Percentiles rank a stretch among this genome's conserved stretches.
phyloP scores from a whole-genome alignment of 2,888 invertebrate genomes.

The Melanophora roralis region DNA sequence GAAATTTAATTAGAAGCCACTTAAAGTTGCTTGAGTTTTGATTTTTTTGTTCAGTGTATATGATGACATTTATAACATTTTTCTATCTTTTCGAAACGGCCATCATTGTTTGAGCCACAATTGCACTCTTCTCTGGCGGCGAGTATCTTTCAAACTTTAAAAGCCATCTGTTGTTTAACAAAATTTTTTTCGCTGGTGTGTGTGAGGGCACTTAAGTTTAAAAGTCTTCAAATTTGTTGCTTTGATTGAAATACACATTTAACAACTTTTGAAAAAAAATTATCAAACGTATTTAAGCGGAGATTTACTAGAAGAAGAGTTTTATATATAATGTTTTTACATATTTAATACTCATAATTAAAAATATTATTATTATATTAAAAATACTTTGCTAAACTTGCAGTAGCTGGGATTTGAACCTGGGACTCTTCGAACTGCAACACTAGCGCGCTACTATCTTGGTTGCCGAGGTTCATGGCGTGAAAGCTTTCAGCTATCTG shows the following conservation, averaged over 20 bases:
- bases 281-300: too few species aligned
- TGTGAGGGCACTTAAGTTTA: not conserved
- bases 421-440: too few species aligned
- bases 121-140: not conserved
- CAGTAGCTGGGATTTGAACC: too few species aligned
- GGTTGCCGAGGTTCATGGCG: too few species aligned
- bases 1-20: constrained; percentile 34
- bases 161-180: constrained; percentile 40
- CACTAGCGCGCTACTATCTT: too few species aligned
- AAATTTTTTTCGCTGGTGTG: not conserved
- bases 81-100: constrained; percentile 13
- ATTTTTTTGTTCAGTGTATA: not conserved
- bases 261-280: not conserved
- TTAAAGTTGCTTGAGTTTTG: not conserved
- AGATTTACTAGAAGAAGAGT: too few species aligned
- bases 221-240: not conserved
- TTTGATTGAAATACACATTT: constrained; percentile 14
- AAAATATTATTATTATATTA: too few species aligned
- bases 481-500: too few species aligned
- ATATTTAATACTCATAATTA: too few species aligned
- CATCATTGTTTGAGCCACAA: constrained; percentile 27
- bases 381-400: too few species aligned
- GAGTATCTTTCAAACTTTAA: constrained; percentile 14
- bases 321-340: too few species aligned
- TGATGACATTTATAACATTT: constrained; percentile 23